phyloP scores from a whole-genome alignment of 2,113 vertebrate genomes.

The Pimephales promelas region DNA sequence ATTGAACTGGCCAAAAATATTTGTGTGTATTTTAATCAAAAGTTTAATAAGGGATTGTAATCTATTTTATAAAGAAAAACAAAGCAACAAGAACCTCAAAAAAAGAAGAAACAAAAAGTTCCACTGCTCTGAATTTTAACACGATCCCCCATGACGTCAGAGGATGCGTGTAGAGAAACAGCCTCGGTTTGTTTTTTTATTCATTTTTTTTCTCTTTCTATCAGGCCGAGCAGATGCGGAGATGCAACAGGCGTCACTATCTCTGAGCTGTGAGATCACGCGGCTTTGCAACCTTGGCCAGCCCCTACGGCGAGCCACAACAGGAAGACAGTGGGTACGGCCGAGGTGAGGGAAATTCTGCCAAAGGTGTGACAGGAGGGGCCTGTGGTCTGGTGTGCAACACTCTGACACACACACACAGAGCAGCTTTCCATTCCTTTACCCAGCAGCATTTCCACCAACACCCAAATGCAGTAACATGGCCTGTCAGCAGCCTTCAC shows the following conservation, averaged over 20 bases:
- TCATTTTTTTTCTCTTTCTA: not conserved
- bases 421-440: slow-evolving; percentile 44
- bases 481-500: not conserved
- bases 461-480: not conserved
- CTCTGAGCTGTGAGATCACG: slow-evolving; percentile 17
- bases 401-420: slow-evolving; percentile 26
- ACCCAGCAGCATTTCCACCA: slow-evolving; percentile 50
- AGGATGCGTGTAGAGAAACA: slow-evolving; percentile 54
- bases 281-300: slow-evolving; percentile 51
- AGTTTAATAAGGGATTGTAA: not conserved
- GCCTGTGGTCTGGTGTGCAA: slow-evolving; percentile 63
- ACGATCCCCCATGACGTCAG: slow-evolving; percentile 47
- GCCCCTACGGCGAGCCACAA: slow-evolving; percentile 70
- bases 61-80: not conserved
- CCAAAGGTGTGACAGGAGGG: slow-evolving; percentile 65
- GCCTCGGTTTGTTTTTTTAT: not conserved
- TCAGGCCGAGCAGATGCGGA: not conserved
- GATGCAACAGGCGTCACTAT: slow-evolving; percentile 24
- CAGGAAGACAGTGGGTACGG: slow-evolving; percentile 74
- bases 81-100: slow-evolving; percentile 62
- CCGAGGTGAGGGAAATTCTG: slow-evolving; percentile 79
- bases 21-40: not conserved
- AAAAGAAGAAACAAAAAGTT: slow-evolving; percentile 34
- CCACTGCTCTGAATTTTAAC: not conserved
- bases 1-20: not conserved